Evolutionary conservation across 2,888 invertebrate genomes (phyloP).

Genomic region (Polyploca ridens): DNA sequence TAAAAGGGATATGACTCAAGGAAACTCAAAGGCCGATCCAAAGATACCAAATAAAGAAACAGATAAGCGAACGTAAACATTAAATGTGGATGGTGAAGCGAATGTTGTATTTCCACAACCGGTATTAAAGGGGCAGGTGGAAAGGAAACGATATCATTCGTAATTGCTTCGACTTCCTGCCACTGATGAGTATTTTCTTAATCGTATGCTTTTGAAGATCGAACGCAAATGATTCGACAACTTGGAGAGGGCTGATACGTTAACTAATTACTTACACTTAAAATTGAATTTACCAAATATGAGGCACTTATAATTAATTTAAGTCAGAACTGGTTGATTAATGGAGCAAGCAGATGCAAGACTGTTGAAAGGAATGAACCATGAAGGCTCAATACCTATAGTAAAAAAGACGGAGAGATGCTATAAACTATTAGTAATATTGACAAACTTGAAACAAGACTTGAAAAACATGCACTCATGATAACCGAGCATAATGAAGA

Average conservation of each 20-base stretch:
- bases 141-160: neutral
- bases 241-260: neutral
- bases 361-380: no score
- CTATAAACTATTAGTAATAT: no score
- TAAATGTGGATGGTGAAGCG: neutral
- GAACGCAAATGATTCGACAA: neutral
- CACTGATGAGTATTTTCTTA: neutral
- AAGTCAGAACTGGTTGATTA: no score
- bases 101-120: neutral
- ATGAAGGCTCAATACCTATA: no score
- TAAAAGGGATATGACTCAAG: neutral
- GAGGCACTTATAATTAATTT: no score
- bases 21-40: constrained; percentile 1
- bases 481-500: no score
- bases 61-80: neutral
- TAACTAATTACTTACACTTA: neutral
- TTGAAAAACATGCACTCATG: no score
- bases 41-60: neutral
- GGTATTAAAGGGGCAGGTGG: neutral
- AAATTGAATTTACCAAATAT: no score
- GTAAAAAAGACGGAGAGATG: no score
- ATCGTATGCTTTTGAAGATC: neutral
- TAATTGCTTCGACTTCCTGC: neutral
- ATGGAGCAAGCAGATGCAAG: no score
- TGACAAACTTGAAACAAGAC: no score